Conservation (phyloP, 2,113 vertebrate genomes). For the Melospiza georgiana region DNA sequence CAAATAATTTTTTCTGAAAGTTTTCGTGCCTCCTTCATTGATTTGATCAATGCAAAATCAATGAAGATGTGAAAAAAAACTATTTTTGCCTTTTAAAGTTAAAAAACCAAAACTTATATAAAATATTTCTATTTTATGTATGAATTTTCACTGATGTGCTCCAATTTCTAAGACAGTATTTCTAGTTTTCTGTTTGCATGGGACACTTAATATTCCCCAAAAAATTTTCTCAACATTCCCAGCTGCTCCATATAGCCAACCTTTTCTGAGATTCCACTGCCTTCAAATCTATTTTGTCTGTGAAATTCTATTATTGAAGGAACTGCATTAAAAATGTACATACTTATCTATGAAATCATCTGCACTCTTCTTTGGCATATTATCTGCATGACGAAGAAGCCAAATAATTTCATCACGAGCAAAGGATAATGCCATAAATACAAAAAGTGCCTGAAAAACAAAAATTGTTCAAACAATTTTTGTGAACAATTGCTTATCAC, state of each 20-base stretch:
- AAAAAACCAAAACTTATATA: not conserved
- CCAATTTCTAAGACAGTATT: not conserved
- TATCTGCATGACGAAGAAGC: constrained; percentile 97
- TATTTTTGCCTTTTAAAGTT: not conserved
- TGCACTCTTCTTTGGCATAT: constrained; percentile 98
- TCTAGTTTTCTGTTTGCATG: not conserved
- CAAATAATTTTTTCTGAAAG: not conserved
- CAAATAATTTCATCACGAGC: constrained; percentile 99
- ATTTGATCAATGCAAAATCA: not conserved
- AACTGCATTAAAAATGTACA: constrained; percentile 23
- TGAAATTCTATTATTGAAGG: not conserved
- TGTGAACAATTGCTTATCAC: no score
- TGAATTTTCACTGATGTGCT: not conserved
- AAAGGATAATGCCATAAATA: constrained; percentile 98
- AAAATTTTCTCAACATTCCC: not conserved
- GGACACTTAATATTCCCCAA: not conserved
- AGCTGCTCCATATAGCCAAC: not conserved
- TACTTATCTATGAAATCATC: constrained; percentile 99
- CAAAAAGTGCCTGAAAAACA: constrained; percentile 89
- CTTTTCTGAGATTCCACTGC: not conserved
- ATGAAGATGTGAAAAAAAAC: not conserved
- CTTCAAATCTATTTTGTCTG: not conserved
- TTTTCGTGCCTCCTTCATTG: not conserved
- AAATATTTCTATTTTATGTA: not conserved
- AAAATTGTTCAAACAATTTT: not conserved